Base-by-base conservation (phyloP, 2,113 vertebrate genomes). In the Colaptes auratus region DNA sequence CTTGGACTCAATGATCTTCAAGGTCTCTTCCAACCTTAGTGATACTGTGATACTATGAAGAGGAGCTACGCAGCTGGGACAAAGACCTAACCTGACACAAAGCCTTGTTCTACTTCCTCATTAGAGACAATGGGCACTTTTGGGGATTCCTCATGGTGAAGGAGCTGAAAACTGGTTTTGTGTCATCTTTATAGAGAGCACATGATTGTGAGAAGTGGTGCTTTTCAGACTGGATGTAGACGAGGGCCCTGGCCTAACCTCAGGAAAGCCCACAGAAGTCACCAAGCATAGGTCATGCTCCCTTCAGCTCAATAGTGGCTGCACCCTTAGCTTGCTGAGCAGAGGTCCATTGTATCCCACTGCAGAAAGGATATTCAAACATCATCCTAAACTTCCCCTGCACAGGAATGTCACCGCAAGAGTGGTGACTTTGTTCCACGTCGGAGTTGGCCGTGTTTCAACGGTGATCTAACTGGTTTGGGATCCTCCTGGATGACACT, bases 401-500 rank as follows among this genome's bases (percentile, higher is more conserved):
- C 20, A 48, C 21, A 39, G 52, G 48, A 94, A 91, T 60, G 46
- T 56, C 64, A 58, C 35, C 10, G 73, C 55, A 67, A 94, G 81
- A 93, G 93, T 27, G 24, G 69, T 78, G 81, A 84, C 81, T 85
- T 89, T 88, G 90, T 93, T 93, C 76, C 16, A 36, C 33, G 36
- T 74, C 5, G 0, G 63, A 78, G 52, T 3, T 88, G 83, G 86
- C 79, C 0, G 0, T 46, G 46, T 86, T 96, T 91, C 93, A 94
- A 65, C 60, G 76, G 65, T 33, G 74, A 96, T 87, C 86, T 89
- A 94, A 96, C 89, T 88, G 86, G 39, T 91, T 96, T 95, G 94
- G 86, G 91, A 94, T 80, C 92, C 79, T 93, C 77, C 76, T 88
- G 88, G 63, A 92, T 74, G 76, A 82, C 74, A 72, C 58, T 66